Evolutionary conservation across 2,113 vertebrate species (phyloP), one percentile per base, ranked within the genome.

Genomic region (Gulo gulo): DNA sequence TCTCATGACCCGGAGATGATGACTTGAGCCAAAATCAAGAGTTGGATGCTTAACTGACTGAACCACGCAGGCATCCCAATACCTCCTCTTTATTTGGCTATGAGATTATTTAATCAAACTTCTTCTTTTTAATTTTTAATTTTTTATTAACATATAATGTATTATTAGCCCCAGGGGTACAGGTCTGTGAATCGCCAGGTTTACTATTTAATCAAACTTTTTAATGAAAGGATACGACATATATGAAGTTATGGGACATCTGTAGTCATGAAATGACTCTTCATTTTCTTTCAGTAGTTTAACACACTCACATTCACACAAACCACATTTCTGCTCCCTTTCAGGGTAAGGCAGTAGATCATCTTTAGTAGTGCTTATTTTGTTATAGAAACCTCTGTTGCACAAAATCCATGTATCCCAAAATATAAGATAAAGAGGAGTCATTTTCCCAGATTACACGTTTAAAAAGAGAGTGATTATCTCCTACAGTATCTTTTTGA

Each of bases 41-140:
- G 67, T 36, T 4, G 4, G 34, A 69, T 36, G 34, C 67, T 69
- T 69, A 69, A 69, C 18, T 8, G 31, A n/a, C 67, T 36, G 34
- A 36, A n/a, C 67, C 67, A 20, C 0, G 34, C 14, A 67, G 31
- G 63, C 6, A 67, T 31, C 63, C 14, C 34, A 11, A 36, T 36
- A 59, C 24, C 92, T 95, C 16, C 50, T 83, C 24, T 59, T 78
- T 90, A 55, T 94, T 87, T 63, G 26, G 4, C 9, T 80, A 63
- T 57, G 52, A 73, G 79, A 78, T 93, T 95, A 76, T 88, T 92
- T 92, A 34, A 90, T 78, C 63, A 45, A 94, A 93, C 15, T 94
- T 82, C 13, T 26, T 86, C 16, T 52, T 55, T 55, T 55, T 18
- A 55, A 55, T 55, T 55, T 52, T 55, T 55, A 18, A 55, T 55